phyloP scores from a whole-genome alignment of 1,140 invertebrate species.

The Drosophila ficusphila region DNA sequence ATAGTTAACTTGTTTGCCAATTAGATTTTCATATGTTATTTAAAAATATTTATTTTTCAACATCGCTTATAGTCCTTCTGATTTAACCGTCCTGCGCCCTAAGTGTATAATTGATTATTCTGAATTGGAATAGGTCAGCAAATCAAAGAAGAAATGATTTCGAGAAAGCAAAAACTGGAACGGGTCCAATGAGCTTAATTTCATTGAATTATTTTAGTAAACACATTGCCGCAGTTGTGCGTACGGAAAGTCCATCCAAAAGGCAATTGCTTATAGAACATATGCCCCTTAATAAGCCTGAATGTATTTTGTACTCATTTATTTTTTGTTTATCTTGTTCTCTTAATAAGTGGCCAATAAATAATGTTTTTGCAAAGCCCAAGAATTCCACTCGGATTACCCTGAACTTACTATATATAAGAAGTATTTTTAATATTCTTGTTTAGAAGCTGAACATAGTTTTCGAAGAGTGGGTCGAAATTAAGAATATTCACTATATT shows the following conservation, averaged over 20 bases:
- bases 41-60: too few species aligned
- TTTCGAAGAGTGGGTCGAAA: neutral
- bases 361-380: constrained; percentile 39
- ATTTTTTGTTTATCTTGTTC: constrained; percentile 47
- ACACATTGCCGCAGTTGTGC: constrained; percentile 45
- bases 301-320: constrained; percentile 38
- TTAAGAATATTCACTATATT: neutral
- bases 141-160: constrained; percentile 27
- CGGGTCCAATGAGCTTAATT: constrained; percentile 42
- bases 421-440: constrained; percentile 4
- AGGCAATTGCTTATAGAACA: constrained; percentile 32
- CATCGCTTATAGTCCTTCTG: too few species aligned
- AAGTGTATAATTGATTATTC: constrained; percentile 9
- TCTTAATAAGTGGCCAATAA: constrained; percentile 48
- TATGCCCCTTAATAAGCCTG: constrained; percentile 38
- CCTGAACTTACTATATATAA: constrained; percentile 29
- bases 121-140: constrained; percentile 32
- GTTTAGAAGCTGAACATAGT: neutral
- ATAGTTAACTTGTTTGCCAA: too few species aligned
- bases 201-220: constrained; percentile 47
- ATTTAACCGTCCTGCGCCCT: neutral
- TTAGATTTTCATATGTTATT: too few species aligned
- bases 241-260: constrained; percentile 16
- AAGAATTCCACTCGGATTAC: constrained; percentile 19
- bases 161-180: constrained; percentile 36